phyloP scores from a whole-genome alignment of 92 coral and sea anemone species.

The Desmophyllum pertusum region DNA sequence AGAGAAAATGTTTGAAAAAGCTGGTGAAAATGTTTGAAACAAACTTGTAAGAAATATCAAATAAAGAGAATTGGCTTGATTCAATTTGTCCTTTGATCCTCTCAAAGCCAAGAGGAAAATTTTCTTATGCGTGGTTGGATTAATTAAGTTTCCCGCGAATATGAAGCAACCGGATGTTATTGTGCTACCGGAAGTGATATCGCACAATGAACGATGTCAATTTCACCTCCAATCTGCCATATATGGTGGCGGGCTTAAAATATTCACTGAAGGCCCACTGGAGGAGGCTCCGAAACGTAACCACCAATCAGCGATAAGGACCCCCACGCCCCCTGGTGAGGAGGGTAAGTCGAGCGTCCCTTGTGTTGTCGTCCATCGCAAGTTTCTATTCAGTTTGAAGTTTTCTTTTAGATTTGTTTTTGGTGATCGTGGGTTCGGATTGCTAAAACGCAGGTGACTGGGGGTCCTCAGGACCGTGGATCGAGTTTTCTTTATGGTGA shows the following conservation, averaged over 20 bases:
- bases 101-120: too few relatives aligned
- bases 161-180: constrained; percentile 92
- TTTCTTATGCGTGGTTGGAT: background rate
- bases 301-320: constrained; percentile 91
- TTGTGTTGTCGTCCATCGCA: constrained; percentile 95
- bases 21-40: too few relatives aligned
- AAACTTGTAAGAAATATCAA: too few relatives aligned
- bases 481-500: constrained; percentile 77
- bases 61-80: too few relatives aligned
- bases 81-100: too few relatives aligned
- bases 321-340: constrained; percentile 96
- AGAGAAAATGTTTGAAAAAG: too few relatives aligned
- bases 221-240: constrained; percentile 64
- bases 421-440: constrained; percentile 69
- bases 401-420: constrained; percentile 72
- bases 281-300: constrained; percentile 64
- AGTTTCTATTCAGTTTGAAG: constrained; percentile 75
- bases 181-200: constrained; percentile 79
- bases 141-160: constrained; percentile 79
- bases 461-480: constrained; percentile 58
- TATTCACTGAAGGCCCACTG: constrained; percentile 68
- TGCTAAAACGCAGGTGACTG: constrained; percentile 57
- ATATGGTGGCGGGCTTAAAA: constrained; percentile 78
- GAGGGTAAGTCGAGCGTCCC: constrained; percentile 99
- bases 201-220: constrained; percentile 33